Evolutionary conservation across 1,140 invertebrate genomes (phyloP), one percentile per base, ranked within the genome.

Genomic region (Megalopta genalis): DNA sequence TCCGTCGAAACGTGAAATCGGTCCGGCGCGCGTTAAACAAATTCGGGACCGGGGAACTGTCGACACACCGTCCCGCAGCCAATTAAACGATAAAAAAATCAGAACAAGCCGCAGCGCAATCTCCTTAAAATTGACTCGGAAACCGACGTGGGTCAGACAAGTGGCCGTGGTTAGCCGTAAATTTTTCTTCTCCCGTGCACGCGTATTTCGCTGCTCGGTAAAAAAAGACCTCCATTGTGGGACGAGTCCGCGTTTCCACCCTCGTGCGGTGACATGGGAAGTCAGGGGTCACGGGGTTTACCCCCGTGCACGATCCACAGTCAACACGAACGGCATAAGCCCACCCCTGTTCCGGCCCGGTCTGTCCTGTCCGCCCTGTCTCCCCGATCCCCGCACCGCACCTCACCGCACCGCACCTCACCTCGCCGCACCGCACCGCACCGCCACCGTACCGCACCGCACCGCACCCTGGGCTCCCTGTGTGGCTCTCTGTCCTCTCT

Each of bases 311-410:
- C 84, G 83, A 88, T 90, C 81, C 85, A 84, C 87, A 89, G 88
- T 89, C 89, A 88, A 90, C 88, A 84, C 87, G 85, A 90, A 84
- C 85, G 87, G 88, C 86, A 83, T 81, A 80, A 85, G 90, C 91
- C 77, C 83, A 74, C 67, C 83, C 77, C 66, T 74, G 66, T 69
- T 62, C 42, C 80, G 71, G 70, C 32, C 72, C 80, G 39, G 59
- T 77, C 73, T 70, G 82, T 84, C 85, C 86, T 77, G 85, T 88
- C 86, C 86, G 73, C 75, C 75, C 73, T 18, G 14, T 52, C 14
- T 12, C 76, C 6, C 49, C 18, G 0, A 54, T 2, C 16, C 49
- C 49, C 49, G 16, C 16, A 16, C 16, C 49, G 32, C 21, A 18
- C 52, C 5, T 21, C 52, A 10, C 46, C 46, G 1, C 46, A 14